Base-by-base conservation (phyloP, 2,888 invertebrate genomes). In the Pterostichus niger region DNA sequence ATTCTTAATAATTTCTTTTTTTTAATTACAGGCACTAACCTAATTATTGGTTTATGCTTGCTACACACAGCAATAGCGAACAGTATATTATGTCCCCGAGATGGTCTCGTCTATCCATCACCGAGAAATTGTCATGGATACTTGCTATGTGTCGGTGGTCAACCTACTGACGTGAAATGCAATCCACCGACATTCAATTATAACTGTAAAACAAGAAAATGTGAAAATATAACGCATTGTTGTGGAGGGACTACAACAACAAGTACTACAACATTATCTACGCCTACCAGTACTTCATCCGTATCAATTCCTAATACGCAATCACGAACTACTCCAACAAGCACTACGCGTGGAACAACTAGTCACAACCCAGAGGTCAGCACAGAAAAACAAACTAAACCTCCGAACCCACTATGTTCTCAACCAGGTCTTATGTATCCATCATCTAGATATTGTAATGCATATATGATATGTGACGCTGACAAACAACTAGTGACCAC, bases 161-260 rank as follows among this genome's bases (percentile, higher is more conserved):
- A 73, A 76, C 76, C 54, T 7, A 11, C 10, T 11, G 31, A 76
- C 31, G 54, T n/a, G 17, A 31, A 54, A 6, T 76, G 76, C 49
- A 11, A 73, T 44, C 73, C 73, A 46, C 73, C 73, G 4, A 46
- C 73, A 11, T 73, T 46, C 10, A 73, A 44, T 15, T 73, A 73
- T 24, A 73, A 73, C 24, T 73, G 73, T 10, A 31, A 49, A n/a
- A 49, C 6, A 73, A 10, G 17, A 46, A 73, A 4, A 73, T 73
- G 73, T 44, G 46, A 73, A 46, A 73, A 73, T 46, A 73, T 44
- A 15, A 24, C 15, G 9, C 73, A 73, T 46, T 73, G 73, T 31
- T 73, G 73, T 44, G 46, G 31, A 7, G 17, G 1, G 52, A 1
- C 59, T 10, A 17, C 31, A 9, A 3, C 59, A 10, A 24, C 11